phyloP scores from a whole-genome alignment of 2,888 invertebrate species.

The Orthosia gracilis region DNA sequence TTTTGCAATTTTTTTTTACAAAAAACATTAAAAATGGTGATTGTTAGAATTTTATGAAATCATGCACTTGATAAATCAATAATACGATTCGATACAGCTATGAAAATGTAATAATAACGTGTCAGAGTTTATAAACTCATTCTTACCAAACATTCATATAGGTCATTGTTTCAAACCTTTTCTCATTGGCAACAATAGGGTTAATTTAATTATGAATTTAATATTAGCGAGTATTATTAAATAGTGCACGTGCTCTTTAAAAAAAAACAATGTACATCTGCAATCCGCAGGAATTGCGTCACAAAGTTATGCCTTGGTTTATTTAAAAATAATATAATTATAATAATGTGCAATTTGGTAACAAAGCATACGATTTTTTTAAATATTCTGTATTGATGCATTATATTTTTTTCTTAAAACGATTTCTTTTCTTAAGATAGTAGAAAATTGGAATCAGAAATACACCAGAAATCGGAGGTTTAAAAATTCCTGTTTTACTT shows the following conservation, averaged over 20 bases:
- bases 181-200: conserved; percentile 37
- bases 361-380: too few species aligned
- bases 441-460: not conserved
- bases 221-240: conserved; percentile 34
- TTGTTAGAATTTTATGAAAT: not conserved
- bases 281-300: not conserved
- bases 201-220: conserved; percentile 25
- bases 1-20: too few species aligned
- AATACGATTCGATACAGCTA: conserved; percentile 24
- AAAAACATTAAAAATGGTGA: too few species aligned
- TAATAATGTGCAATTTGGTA: too few species aligned
- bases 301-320: too few species aligned
- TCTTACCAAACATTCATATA: conserved; percentile 15
- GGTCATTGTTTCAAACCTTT: conserved; percentile 43
- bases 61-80: conserved; percentile 4
- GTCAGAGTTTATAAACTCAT: conserved; percentile 53
- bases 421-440: too few species aligned
- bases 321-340: too few species aligned
- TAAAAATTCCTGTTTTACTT: not conserved
- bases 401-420: too few species aligned
- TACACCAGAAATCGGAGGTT: not conserved
- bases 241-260: not conserved
- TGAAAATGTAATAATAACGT: conserved; percentile 34
- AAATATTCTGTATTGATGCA: too few species aligned
- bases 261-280: not conserved